Percentiles rank a stretch among this genome's conserved stretches.
These are phyloP conservation scores for Ictidomys tridecemlineatus DNA, from an alignment of 2,113 vertebrate species.

Conservation along the genomic window DNA sequence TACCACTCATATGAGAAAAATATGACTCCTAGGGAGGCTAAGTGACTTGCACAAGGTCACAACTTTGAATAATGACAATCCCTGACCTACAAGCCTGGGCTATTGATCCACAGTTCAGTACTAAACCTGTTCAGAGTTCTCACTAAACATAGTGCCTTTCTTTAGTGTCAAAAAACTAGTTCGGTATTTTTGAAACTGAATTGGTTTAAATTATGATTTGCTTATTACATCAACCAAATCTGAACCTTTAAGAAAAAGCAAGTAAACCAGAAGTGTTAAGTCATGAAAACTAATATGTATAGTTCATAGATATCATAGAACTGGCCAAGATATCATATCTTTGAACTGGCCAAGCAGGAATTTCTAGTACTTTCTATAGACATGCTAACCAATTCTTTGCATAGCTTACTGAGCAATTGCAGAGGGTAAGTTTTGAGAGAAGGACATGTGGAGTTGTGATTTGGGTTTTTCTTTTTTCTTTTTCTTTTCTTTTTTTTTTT, in stretches of 20 bases:
- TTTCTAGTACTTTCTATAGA: not conserved
- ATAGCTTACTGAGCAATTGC: not conserved
- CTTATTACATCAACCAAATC: not conserved
- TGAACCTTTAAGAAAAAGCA: conserved; percentile 1
- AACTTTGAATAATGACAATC: not conserved
- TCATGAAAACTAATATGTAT: not conserved
- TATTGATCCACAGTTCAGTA: not conserved
- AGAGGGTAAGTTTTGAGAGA: not conserved
- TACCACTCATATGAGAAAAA: not conserved
- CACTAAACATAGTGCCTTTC: not conserved
- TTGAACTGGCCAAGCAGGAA: not conserved
- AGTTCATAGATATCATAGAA: not conserved
- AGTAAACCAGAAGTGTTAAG: not conserved
- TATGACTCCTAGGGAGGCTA: not conserved
- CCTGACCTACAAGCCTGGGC: not conserved
- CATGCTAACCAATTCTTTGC: not conserved
- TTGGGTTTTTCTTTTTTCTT: too few species aligned
- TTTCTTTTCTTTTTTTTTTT: not conserved
- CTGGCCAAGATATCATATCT: not conserved
- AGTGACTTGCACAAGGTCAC: not conserved
- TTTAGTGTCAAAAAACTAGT: not conserved
- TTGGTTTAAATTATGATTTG: not conserved
- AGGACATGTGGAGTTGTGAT: not conserved
- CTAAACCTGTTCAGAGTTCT: not conserved
- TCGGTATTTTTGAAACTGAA: not conserved